A percentile compares a stretch with the other conserved stretches of the same genome.
Conservation (phyloP, 2,888 invertebrate species). For the Phyllotreta cruciferae region DNA sequence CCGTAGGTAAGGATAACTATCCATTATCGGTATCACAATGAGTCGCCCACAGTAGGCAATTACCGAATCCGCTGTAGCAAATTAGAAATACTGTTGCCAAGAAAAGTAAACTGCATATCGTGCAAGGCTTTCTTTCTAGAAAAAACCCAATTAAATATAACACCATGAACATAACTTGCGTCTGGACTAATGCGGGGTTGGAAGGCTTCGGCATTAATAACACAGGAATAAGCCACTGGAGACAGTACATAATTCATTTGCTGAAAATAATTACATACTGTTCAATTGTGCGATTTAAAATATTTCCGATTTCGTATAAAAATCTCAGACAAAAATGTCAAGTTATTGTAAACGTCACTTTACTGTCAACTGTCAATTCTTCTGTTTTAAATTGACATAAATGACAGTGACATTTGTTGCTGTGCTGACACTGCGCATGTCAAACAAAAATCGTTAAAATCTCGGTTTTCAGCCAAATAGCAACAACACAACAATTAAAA, state of each 20-base stretch:
- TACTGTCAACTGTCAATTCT: too few relatives aligned
- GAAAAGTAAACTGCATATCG: slow-evolving; percentile 95
- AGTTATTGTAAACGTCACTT: too few relatives aligned
- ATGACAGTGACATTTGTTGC: too few relatives aligned
- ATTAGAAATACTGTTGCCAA: slow-evolving; percentile 90
- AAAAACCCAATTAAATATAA: slow-evolving; percentile 97
- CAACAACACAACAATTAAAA: slow-evolving; percentile 29
- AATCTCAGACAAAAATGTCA: too few relatives aligned
- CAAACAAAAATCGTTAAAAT: too few relatives aligned
- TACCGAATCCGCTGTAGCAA: slow-evolving; percentile 95
- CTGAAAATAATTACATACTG: slow-evolving; percentile 30
- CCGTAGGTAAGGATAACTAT: slow-evolving; percentile 39
- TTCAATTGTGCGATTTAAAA: slow-evolving; percentile 25
- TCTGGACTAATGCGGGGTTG: slow-evolving; percentile 94
- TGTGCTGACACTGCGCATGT: too few relatives aligned
- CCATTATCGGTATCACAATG: slow-evolving; percentile 74
- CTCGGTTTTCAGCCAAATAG: too few relatives aligned
- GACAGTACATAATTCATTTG: slow-evolving; percentile 82
- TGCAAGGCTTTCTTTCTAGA: slow-evolving; percentile 95
- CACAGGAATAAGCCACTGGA: slow-evolving; percentile 97
- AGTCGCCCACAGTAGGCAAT: slow-evolving; percentile 90
- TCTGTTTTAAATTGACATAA: too few relatives aligned
- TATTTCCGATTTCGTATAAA: neutral
- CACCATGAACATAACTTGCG: slow-evolving; percentile 97
- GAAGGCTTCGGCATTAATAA: slow-evolving; percentile 96